A percentile compares a stretch with the other conserved stretches of the same genome.
Conservation (phyloP, 2,797 vertebrate species). For the Diplodus puntazzo region DNA sequence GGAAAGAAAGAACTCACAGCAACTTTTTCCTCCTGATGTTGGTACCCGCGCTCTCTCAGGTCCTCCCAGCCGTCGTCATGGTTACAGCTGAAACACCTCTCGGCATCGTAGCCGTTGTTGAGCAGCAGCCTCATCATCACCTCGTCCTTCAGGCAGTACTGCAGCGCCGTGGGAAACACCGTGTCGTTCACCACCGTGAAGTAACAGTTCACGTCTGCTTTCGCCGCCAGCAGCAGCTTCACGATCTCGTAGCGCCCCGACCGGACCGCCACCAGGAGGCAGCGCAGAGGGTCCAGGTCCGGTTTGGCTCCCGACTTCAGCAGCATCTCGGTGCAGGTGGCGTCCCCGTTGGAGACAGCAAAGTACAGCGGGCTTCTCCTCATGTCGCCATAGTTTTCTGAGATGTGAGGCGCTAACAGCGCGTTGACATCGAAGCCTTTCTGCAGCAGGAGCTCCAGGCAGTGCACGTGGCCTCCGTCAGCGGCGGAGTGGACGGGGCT, state of each 20-base stretch:
- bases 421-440: slow-evolving; percentile 86
- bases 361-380: slow-evolving; percentile 84
- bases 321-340: slow-evolving; percentile 33
- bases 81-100: slow-evolving; percentile 52
- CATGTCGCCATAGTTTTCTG: slow-evolving; percentile 85
- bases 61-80: slow-evolving; percentile 66
- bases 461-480: slow-evolving; percentile 88
- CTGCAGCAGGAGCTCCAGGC: slow-evolving; percentile 88
- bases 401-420: slow-evolving; percentile 83
- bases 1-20: slow-evolving; percentile 62
- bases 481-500: slow-evolving; percentile 89
- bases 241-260: slow-evolving; percentile 88
- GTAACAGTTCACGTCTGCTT: slow-evolving; percentile 91
- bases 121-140: slow-evolving; percentile 92
- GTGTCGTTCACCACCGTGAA: slow-evolving; percentile 90
- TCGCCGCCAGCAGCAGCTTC: slow-evolving; percentile 85
- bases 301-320: slow-evolving; percentile 50
- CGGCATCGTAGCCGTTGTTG: slow-evolving; percentile 84
- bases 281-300: slow-evolving; percentile 90
- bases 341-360: slow-evolving; percentile 50
- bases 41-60: background rate
- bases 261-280: slow-evolving; percentile 90
- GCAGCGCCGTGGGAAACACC: slow-evolving; percentile 90
- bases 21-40: slow-evolving; percentile 57
- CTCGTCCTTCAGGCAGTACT: slow-evolving; percentile 91